Base-by-base conservation (phyloP, 1,140 invertebrate species). In the Eumaeus atala region DNA sequence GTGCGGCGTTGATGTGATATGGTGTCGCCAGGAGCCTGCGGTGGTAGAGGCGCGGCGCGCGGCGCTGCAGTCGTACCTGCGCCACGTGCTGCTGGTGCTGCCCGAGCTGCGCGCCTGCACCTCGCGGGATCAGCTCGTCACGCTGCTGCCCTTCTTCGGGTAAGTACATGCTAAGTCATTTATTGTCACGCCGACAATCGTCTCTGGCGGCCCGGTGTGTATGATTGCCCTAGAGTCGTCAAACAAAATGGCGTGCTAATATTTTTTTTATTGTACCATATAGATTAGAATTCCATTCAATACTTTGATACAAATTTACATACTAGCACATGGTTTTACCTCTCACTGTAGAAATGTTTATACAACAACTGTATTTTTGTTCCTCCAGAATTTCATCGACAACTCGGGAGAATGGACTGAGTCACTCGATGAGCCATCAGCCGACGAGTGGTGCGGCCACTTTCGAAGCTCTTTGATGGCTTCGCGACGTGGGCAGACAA, bases 111-210 rank as follows among this genome's bases (percentile, higher is more conserved):
- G 91, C 5, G 89, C 89, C 49, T 90, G 89, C 69, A 92, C 92
- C 37, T 91, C 87, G 67, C 92, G 93, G 72, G 90, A 92, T 52
- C 90, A 92, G 14, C 89, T 96, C 47, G 88, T 95, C 57, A 89
- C 91, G 7, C 78, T 93, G 61, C 85, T 96, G 63, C 93, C 94
- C 51, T 96, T 96, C 84, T 95, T 96, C 76, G 92, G 93, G 95
- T 95, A 88, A 87, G 12, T 49, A 12, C n/a, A 12, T 34, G 4
- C 21, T 12, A n/a, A n/a, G n/a, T n/a, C n/a, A n/a, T n/a, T n/a
- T n/a, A n/a, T n/a, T n/a, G n/a, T n/a, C n/a, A n/a, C n/a, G n/a
- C n/a, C n/a, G n/a, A n/a, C n/a, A n/a, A n/a, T n/a, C n/a, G n/a
- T n/a, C n/a, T n/a, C n/a, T n/a, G n/a, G n/a, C n/a, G n/a, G n/a